phyloP scores from a whole-genome alignment of 2,113 vertebrate genomes.

The Pomatostomus ruficeps region DNA sequence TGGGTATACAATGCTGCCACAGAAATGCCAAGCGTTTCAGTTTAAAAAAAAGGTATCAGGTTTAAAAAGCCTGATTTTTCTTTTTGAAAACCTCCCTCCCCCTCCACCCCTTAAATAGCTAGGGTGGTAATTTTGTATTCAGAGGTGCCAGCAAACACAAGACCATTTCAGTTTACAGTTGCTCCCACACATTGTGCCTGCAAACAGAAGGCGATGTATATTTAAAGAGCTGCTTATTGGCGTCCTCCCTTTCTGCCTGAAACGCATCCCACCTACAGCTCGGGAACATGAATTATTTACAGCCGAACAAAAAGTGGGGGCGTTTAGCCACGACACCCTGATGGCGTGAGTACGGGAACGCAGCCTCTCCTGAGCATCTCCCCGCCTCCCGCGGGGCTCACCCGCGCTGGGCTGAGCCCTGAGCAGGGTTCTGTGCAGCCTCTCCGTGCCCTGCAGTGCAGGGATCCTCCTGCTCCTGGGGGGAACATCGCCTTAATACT shows the following conservation, averaged over 20 bases:
- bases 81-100: background rate
- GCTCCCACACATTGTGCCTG: conserved; percentile 12
- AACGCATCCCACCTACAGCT: background rate
- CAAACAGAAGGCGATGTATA: conserved; percentile 9
- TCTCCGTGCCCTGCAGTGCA: background rate
- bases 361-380: background rate
- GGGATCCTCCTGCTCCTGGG: rapidly evolving
- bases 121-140: background rate
- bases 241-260: background rate
- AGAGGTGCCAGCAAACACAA: conserved; percentile 39
- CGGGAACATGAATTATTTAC: conserved; percentile 14
- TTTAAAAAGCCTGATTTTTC: background rate
- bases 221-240: conserved; percentile 18
- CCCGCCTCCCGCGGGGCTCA: background rate
- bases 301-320: background rate
- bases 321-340: background rate
- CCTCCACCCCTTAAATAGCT: conserved; percentile 10
- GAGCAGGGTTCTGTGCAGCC: background rate
- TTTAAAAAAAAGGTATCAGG: background rate
- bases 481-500: rapidly evolving
- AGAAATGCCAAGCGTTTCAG: background rate
- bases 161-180: background rate
- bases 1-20: background rate
- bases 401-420: rapidly evolving
- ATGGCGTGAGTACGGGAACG: background rate